phyloP scores from a whole-genome alignment of 35 echinoderm and acorn worm species.

The Stichopus chloronotus region DNA sequence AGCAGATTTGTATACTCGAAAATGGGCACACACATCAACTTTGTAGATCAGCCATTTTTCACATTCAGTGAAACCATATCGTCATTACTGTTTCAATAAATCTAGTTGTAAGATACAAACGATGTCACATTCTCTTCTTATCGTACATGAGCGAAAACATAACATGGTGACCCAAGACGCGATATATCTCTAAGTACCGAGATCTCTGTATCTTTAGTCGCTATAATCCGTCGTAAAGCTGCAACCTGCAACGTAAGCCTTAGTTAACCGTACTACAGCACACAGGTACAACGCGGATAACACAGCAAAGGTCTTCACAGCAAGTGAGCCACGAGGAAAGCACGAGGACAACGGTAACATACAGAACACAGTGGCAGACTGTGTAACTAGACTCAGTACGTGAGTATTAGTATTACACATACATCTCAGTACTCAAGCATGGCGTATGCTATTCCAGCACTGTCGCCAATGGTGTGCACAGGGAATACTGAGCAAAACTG shows the following conservation, averaged over 20 bases:
- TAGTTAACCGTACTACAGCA: neutral
- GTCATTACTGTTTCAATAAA: too few species aligned
- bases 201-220: neutral
- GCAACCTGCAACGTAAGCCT: neutral
- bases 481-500: too few species aligned
- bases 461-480: neutral
- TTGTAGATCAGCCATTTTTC: too few species aligned
- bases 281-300: neutral
- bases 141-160: neutral
- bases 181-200: neutral
- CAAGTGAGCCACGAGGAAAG: neutral
- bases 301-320: neutral
- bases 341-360: neutral
- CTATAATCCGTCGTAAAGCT: neutral
- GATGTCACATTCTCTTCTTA: too few species aligned
- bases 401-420: neutral
- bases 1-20: too few species aligned
- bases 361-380: slow-evolving; percentile 3
- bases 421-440: neutral
- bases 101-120: too few species aligned
- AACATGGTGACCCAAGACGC: neutral
- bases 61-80: too few species aligned
- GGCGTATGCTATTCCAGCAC: neutral
- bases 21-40: too few species aligned
- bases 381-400: neutral